Conservation (phyloP, 2,888 invertebrate genomes). For the Sphaerophoria taeniata region DNA sequence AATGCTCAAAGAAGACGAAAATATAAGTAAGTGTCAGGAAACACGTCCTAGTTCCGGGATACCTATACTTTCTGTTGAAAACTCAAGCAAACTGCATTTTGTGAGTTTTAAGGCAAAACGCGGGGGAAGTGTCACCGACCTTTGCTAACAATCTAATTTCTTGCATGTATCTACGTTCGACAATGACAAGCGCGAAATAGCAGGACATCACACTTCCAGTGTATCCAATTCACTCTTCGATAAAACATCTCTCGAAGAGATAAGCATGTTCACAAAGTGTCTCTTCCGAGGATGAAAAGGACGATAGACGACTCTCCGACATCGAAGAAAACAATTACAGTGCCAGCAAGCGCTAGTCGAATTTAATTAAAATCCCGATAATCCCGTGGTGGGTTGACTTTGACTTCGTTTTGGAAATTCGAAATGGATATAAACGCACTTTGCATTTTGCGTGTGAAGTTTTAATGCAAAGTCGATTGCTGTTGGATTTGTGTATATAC, state of each 20-base stretch:
- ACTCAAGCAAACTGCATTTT: conserved; percentile 42
- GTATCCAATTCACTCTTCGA: background rate
- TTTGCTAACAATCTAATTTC: conserved; percentile 69
- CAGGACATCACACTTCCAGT: conserved; percentile 24
- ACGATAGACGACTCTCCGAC: background rate
- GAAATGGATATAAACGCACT: conserved; percentile 41
- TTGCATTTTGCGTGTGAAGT: conserved; percentile 13
- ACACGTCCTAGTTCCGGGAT: conserved; percentile 63
- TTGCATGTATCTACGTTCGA: conserved; percentile 44
- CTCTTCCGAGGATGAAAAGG: conserved; percentile 1
- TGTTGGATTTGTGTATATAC: conserved; percentile 1
- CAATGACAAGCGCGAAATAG: conserved; percentile 45
- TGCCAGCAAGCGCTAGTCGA: conserved; percentile 24
- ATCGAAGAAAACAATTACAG: background rate
- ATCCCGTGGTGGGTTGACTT: conserved; percentile 55
- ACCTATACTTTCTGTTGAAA: conserved; percentile 33
- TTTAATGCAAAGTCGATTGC: background rate
- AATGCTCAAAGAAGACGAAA: conserved; percentile 5
- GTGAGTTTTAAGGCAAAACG: too few species aligned
- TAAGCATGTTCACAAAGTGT: conserved; percentile 41
- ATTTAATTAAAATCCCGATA: conserved; percentile 73
- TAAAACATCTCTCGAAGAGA: conserved; percentile 33
- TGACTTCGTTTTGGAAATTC: conserved; percentile 51
- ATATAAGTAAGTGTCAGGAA: conserved; percentile 46
- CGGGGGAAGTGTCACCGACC: too few species aligned